phyloP scores from a whole-genome alignment of 2,888 invertebrate genomes.

The Marronus borbonicus region DNA sequence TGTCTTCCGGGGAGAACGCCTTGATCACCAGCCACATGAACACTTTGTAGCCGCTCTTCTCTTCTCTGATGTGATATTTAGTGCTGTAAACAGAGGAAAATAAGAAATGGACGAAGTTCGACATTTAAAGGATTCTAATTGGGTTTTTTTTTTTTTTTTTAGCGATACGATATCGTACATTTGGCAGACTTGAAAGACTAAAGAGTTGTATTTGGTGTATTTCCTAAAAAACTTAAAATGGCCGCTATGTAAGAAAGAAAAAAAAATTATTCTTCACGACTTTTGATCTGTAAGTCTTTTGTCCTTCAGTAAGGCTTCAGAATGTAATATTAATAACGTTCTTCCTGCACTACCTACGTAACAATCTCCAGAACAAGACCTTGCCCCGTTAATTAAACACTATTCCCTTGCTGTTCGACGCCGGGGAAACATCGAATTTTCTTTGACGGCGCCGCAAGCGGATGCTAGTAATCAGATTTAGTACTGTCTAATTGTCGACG shows the following conservation, averaged over 20 bases:
- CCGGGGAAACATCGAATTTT: slow-evolving; percentile 18
- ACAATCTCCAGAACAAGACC: not conserved
- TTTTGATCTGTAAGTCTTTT: too few relatives aligned
- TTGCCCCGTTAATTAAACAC: slow-evolving; percentile 1
- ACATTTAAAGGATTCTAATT: too few relatives aligned
- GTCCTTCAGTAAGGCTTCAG: too few relatives aligned
- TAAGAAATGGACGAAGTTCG: slow-evolving; percentile 7
- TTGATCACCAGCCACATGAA: slow-evolving; percentile 79
- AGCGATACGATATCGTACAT: too few relatives aligned
- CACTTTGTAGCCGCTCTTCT: slow-evolving; percentile 81
- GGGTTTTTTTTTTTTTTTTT: too few relatives aligned
- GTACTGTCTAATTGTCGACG: slow-evolving; percentile 30
- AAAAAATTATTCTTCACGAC: too few relatives aligned
- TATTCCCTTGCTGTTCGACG: not conserved
- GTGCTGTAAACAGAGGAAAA: slow-evolving; percentile 73
- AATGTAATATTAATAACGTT: too few relatives aligned
- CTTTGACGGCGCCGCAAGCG: slow-evolving; percentile 14
- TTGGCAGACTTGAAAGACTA: too few relatives aligned
- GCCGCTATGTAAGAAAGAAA: too few relatives aligned
- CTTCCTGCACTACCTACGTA: too few relatives aligned
- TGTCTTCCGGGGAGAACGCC: slow-evolving; percentile 74
- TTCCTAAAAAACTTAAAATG: too few relatives aligned
- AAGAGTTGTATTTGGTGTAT: too few relatives aligned
- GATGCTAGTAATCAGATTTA: slow-evolving; percentile 23
- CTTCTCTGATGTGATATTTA: slow-evolving; percentile 82